phyloP scores from a whole-genome alignment of 2,113 vertebrate species.

The Otus sunia region DNA sequence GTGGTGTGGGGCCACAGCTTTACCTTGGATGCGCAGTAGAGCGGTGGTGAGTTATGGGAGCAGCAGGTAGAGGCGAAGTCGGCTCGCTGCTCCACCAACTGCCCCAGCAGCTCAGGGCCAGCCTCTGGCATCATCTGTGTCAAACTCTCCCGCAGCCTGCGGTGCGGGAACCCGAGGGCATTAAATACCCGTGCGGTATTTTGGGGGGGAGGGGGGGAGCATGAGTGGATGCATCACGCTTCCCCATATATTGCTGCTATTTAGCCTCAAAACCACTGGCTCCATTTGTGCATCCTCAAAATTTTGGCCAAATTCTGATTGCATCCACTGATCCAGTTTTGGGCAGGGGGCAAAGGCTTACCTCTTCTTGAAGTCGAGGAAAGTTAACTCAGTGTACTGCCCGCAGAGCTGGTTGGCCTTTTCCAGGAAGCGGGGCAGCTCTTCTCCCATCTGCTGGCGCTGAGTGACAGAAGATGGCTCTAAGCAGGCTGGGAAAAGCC shows the following conservation, averaged over 20 bases:
- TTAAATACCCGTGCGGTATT: rapidly evolving
- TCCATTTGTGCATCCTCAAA: rapidly evolving
- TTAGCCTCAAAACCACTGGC: not conserved
- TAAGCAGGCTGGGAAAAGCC: not conserved
- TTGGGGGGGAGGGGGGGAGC: not conserved
- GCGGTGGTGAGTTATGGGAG: constrained; percentile 21
- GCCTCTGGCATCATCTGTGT: rapidly evolving
- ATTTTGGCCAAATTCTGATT: rapidly evolving
- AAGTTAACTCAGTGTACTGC: constrained; percentile 54
- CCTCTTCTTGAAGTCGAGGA: constrained; percentile 75
- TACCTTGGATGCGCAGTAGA: constrained; percentile 43
- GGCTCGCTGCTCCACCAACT: not conserved
- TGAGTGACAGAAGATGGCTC: not conserved
- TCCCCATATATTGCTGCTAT: rapidly evolving
- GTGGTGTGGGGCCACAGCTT: not conserved
- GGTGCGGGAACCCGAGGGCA: rapidly evolving
- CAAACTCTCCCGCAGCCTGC: constrained; percentile 37
- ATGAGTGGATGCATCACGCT: not conserved
- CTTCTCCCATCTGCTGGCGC: not conserved
- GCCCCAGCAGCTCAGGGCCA: not conserved
- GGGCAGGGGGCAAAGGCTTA: not conserved
- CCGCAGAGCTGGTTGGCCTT: constrained; percentile 62
- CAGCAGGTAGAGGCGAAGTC: constrained; percentile 17
- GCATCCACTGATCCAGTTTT: rapidly evolving
- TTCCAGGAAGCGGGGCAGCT: constrained; percentile 46